Conservation (phyloP, 2,113 vertebrate species). For the Riparia riparia region DNA sequence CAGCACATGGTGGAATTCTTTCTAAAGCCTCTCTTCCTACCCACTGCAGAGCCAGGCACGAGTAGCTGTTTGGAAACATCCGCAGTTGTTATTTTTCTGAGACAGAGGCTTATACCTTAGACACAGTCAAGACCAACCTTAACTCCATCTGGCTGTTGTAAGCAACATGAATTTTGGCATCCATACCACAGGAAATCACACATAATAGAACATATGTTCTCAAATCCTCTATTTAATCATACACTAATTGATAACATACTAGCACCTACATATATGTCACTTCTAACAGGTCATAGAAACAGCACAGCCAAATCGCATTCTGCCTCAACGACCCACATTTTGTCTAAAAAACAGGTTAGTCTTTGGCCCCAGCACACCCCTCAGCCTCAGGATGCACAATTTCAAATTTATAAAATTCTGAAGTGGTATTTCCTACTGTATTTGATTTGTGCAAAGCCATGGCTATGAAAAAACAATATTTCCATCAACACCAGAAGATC, state of each 20-base stretch:
- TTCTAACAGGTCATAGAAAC: background rate
- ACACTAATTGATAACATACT: background rate
- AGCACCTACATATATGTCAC: background rate
- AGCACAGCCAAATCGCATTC: background rate
- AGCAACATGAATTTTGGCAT: background rate
- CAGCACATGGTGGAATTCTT: accelerated
- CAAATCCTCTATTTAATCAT: background rate
- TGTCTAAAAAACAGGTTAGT: background rate
- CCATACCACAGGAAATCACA: background rate
- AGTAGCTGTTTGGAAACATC: background rate
- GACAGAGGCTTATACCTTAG: background rate
- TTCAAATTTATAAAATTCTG: background rate
- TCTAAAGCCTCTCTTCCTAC: background rate
- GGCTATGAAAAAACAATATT: background rate
- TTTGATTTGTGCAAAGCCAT: background rate
- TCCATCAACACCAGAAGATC: background rate
- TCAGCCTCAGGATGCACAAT: background rate
- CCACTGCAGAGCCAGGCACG: background rate
- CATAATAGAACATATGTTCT: background rate
- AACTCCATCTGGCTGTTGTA: background rate
- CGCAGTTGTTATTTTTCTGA: background rate
- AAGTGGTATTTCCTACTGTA: background rate
- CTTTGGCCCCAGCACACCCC: background rate
- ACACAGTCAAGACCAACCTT: background rate
- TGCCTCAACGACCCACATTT: accelerated